Conservation (phyloP, 2,113 vertebrate species). For the Poeciliopsis turrubarensis region DNA sequence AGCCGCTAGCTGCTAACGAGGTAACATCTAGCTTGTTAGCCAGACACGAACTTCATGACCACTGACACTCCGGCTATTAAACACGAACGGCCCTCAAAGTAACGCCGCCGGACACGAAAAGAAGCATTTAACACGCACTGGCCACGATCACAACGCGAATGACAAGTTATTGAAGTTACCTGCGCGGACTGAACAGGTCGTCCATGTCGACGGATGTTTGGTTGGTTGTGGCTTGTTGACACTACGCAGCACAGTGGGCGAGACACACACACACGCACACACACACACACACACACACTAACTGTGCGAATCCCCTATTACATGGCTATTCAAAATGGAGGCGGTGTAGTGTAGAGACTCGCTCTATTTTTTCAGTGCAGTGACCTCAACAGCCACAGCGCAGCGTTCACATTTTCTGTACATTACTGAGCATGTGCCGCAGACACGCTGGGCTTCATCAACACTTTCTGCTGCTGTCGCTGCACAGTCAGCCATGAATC, state of each 20-base stretch:
- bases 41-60: slow-evolving; percentile 75
- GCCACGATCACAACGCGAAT: background rate
- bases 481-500: slow-evolving; percentile 56
- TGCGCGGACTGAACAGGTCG: slow-evolving; percentile 93
- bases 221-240: slow-evolving; percentile 79
- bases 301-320: slow-evolving; percentile 84
- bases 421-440: slow-evolving; percentile 97
- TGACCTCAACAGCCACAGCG: slow-evolving; percentile 98
- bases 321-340: slow-evolving; percentile 98
- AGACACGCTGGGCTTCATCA: slow-evolving; percentile 56
- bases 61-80: slow-evolving; percentile 65
- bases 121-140: background rate
- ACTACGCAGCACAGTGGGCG: slow-evolving; percentile 80
- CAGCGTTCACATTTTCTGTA: slow-evolving; percentile 91
- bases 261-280: slow-evolving; percentile 73
- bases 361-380: slow-evolving; percentile 77
- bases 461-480: slow-evolving; percentile 17
- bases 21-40: slow-evolving; percentile 73
- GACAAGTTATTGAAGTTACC: slow-evolving; percentile 85
- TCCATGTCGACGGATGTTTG: slow-evolving; percentile 91
- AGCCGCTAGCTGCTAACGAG: slow-evolving; percentile 65
- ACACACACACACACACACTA: slow-evolving; percentile 59
- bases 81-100: slow-evolving; percentile 36
- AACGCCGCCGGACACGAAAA: background rate
- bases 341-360: slow-evolving; percentile 89